phyloP scores from a whole-genome alignment of 1,140 invertebrate species.

The Agraylea sexmaculata region DNA sequence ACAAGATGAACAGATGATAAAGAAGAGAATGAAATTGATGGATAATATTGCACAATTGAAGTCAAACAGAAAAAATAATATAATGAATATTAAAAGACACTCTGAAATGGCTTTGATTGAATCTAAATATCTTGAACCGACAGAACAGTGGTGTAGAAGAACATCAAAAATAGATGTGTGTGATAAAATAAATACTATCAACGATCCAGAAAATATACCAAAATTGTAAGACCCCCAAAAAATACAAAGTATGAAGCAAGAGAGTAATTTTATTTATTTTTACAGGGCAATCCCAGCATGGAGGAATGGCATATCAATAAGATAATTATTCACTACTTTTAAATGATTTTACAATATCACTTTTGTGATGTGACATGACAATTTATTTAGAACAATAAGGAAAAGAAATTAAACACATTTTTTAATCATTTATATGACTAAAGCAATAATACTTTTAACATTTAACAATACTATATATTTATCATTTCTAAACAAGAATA shows the following conservation, averaged over 20 bases:
- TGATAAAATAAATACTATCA: not conserved
- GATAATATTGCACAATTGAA: too few relatives aligned
- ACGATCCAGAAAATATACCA: slow-evolving; percentile 13
- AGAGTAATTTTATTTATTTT: slow-evolving; percentile 1
- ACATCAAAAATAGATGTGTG: slow-evolving; percentile 6
- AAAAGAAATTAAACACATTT: slow-evolving; percentile 1
- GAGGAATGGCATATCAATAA: slow-evolving; percentile 12
- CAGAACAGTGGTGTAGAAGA: slow-evolving; percentile 14
- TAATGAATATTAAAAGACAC: too few relatives aligned
- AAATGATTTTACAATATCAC: too few relatives aligned
- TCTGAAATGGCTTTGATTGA: too few relatives aligned
- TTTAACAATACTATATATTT: slow-evolving; percentile 7
- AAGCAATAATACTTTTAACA: too few relatives aligned
- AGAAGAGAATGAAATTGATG: too few relatives aligned
- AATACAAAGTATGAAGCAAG: not conserved
- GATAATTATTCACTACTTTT: slow-evolving; percentile 6
- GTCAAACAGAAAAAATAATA: too few relatives aligned
- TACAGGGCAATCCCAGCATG: slow-evolving; percentile 15
- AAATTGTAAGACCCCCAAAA: slow-evolving; percentile 21
- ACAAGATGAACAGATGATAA: too few relatives aligned
- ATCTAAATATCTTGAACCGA: too few relatives aligned
- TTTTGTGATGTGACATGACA: too few relatives aligned
- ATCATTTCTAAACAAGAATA: slow-evolving; percentile 2
- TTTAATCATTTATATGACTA: slow-evolving; percentile 7
- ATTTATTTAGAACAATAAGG: slow-evolving; percentile 1